Base-by-base conservation (phyloP, 2,113 vertebrate genomes). In the Holacanthus passer region DNA sequence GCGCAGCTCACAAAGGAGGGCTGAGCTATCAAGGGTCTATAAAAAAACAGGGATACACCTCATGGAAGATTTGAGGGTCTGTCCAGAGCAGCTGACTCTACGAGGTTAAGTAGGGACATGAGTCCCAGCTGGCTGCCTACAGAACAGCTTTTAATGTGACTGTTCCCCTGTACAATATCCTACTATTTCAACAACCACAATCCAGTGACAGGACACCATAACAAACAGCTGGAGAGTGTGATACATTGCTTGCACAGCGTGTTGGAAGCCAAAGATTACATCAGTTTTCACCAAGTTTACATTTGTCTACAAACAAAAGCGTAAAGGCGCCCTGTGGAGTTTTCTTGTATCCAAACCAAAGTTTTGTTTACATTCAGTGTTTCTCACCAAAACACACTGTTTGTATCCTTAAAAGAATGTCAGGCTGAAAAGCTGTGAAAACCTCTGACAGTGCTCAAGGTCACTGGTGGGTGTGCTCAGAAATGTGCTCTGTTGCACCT, bases 51-150 rank as follows among this genome's bases (percentile, higher is more conserved):
- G 10, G 31, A 11, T 29, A 52, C 27, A 0, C 3, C 45, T 83
- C 37, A 39, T 14, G 16, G n/a, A 48, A 16, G n/a, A n/a, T 14
- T 52, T 52, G 41, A 73, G 65, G 17, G 50, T 53, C 67, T 80
- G 75, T 80, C 73, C 17, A 19, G 10, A 85, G 73, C 72, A 87
- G 88, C 82, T 82, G 81, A 82, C 64, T 24, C 50, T 10, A 19
- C 55, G 39, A n/a, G n/a, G 24, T 63, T 62, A 43, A 17, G 16
- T 2, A 12, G 27, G 14, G n/a, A n/a, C 37, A 39, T 14, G 24
- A 35, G 24, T 31, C 71, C 20, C 12, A 66, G 63, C 45, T 72
- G 43, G n/a, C 22, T 48, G 39, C 31, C 13, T 7, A 53, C 29
- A 27, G 29, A 76, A 24, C 37, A n/a, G 9, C 3, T 22, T 39